Evolutionary conservation across 2,113 vertebrate genomes (phyloP).

Genomic region (Xiphophorus hellerii): DNA sequence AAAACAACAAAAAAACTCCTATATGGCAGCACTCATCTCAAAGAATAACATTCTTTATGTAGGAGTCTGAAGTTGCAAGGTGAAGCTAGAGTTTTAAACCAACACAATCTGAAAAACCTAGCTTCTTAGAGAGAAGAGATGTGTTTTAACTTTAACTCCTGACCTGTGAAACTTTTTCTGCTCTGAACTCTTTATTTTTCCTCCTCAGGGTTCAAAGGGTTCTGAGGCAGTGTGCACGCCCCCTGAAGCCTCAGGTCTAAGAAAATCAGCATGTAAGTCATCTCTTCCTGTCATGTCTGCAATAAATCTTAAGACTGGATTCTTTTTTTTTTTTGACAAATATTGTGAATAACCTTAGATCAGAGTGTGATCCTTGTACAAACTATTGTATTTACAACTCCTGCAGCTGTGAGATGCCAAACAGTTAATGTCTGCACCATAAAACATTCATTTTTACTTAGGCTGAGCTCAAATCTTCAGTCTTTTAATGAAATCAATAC

Average conservation of each 20-base stretch:
- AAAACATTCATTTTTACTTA: neutral
- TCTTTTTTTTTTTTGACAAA: neutral
- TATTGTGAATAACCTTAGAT: neutral
- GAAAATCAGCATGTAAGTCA: neutral
- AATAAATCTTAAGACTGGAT: neutral
- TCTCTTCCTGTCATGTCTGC: neutral
- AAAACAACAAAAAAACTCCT: neutral
- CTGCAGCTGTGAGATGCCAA: no score
- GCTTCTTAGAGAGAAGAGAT: no score
- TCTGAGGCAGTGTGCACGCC: neutral
- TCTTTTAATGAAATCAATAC: neutral
- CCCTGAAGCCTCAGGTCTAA: neutral
- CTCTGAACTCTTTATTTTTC: neutral
- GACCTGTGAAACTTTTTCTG: neutral
- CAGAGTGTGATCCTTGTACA: neutral
- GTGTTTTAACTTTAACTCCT: neutral
- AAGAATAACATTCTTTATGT: neutral
- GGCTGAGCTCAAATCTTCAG: neutral
- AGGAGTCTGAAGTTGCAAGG: neutral
- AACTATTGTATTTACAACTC: no score
- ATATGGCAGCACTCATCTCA: constrained; percentile 11
- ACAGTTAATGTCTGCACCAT: neutral
- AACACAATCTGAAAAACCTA: no score
- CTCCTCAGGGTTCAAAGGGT: neutral
- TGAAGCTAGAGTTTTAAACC: neutral